Conservation (phyloP, 30 jellyfish, hydroid and myxozoan genomes). For the Rhopilema esculentum region DNA sequence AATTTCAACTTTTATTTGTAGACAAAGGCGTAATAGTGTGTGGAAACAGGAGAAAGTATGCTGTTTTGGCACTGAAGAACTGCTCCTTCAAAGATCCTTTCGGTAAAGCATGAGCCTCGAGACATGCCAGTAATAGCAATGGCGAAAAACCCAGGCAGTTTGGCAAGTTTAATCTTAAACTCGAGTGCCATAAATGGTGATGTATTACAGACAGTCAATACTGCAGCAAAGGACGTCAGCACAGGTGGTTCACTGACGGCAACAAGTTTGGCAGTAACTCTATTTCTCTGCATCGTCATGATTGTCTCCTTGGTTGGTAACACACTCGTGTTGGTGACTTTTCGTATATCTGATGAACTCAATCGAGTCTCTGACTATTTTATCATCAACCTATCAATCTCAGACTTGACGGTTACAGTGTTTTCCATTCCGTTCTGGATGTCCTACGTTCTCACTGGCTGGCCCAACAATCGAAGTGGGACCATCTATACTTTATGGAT, state of each 20-base stretch:
- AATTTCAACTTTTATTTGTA: not conserved
- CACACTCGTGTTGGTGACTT: conserved; percentile 77
- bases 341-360: conserved; percentile 69
- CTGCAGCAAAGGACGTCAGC: not conserved
- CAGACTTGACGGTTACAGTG: conserved; percentile 80
- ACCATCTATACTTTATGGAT: conserved; percentile 16
- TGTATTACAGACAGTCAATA: not conserved
- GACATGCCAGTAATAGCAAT: too few relatives aligned
- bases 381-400: conserved; percentile 76
- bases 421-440: conserved; percentile 84
- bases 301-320: conserved; percentile 76
- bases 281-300: conserved; percentile 47
- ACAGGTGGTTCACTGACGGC: not conserved
- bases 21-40: not conserved
- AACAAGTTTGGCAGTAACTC: not conserved
- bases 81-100: too few relatives aligned
- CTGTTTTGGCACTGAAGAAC: too few relatives aligned
- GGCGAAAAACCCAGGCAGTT: too few relatives aligned
- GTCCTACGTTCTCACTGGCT: conserved; percentile 59
- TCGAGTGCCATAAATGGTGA: not conserved
- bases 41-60: too few relatives aligned
- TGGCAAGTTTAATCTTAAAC: too few relatives aligned
- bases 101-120: too few relatives aligned
- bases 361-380: conserved; percentile 67
- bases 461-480: conserved; percentile 58